Evolutionary conservation across 2,888 invertebrate species (phyloP).

Genomic region (Drosophila picticornis): DNA sequence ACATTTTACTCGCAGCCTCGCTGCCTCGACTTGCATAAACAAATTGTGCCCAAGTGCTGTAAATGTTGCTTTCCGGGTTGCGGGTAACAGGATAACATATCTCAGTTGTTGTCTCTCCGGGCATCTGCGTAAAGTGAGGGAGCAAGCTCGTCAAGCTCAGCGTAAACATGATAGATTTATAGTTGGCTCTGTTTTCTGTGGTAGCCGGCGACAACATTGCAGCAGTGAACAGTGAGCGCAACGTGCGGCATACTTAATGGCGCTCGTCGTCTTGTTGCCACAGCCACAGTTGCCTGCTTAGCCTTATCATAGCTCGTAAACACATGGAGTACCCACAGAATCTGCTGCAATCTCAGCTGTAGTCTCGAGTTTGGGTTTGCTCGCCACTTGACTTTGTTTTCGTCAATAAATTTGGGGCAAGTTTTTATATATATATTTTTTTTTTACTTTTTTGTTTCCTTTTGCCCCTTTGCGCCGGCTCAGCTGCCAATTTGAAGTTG

Average conservation of each 20-base stretch:
- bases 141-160: constrained; percentile 67
- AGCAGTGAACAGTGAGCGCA: constrained; percentile 34
- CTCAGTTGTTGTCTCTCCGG: constrained; percentile 16
- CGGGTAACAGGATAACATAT: constrained; percentile 13
- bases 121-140: constrained; percentile 40
- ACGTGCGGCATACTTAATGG: constrained; percentile 73
- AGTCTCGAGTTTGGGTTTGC: constrained; percentile 34
- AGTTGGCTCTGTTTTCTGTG: constrained; percentile 66
- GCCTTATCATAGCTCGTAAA: constrained; percentile 74
- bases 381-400: constrained; percentile 75
- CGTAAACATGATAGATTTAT: constrained; percentile 77
- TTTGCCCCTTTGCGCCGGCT: constrained; percentile 23
- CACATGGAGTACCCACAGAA: constrained; percentile 61
- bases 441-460: not conserved
- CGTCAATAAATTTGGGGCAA: constrained; percentile 73
- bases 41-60: constrained; percentile 70
- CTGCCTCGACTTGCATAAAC: constrained; percentile 73
- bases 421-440: constrained; percentile 20
- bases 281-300: constrained; percentile 36
- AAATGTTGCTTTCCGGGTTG: constrained; percentile 30
- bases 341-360: constrained; percentile 56
- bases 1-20: constrained; percentile 63
- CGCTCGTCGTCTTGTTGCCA: constrained; percentile 25
- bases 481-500: constrained; percentile 49
- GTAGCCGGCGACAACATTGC: constrained; percentile 66